Evolutionary conservation across 2,888 invertebrate genomes (phyloP).

Genomic region (Amphiduros pacificus): DNA sequence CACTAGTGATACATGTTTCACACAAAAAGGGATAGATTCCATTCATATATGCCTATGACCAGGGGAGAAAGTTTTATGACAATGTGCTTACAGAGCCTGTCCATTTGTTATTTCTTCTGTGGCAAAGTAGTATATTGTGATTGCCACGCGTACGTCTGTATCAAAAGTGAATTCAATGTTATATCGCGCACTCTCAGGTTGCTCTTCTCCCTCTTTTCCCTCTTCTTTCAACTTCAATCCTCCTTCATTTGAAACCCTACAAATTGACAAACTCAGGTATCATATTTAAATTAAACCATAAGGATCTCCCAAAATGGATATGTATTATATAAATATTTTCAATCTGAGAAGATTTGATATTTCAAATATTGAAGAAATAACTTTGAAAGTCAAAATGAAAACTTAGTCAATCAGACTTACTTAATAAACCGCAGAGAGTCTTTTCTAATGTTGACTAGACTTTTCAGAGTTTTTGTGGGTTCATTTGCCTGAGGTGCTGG

Average conservation of each 20-base stretch:
- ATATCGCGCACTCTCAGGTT: constrained; percentile 64
- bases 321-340: too few species aligned
- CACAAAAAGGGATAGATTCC: too few species aligned
- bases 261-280: too few species aligned
- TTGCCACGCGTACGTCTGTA: constrained; percentile 89
- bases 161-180: constrained; percentile 98
- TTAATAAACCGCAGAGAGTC: constrained; percentile 92
- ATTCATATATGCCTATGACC: too few species aligned
- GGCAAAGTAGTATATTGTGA: constrained; percentile 94
- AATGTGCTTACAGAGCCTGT: constrained; percentile 74
- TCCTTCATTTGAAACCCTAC: not conserved
- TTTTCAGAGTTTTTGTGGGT: constrained; percentile 94
- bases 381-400: not conserved
- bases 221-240: too few species aligned
- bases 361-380: not conserved
- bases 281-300: too few species aligned
- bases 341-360: too few species aligned
- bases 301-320: too few species aligned
- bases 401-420: constrained; percentile 40
- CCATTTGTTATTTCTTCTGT: constrained; percentile 86
- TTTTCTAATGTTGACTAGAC: constrained; percentile 93
- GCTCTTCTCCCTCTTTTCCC: not conserved
- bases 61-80: too few species aligned
- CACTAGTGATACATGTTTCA: too few species aligned
- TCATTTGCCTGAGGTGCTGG: constrained; percentile 92